Evolutionary conservation across 1,140 invertebrate species (phyloP), one percentile per base, ranked within the genome.

Genomic region (Heliothis subflexa): DNA sequence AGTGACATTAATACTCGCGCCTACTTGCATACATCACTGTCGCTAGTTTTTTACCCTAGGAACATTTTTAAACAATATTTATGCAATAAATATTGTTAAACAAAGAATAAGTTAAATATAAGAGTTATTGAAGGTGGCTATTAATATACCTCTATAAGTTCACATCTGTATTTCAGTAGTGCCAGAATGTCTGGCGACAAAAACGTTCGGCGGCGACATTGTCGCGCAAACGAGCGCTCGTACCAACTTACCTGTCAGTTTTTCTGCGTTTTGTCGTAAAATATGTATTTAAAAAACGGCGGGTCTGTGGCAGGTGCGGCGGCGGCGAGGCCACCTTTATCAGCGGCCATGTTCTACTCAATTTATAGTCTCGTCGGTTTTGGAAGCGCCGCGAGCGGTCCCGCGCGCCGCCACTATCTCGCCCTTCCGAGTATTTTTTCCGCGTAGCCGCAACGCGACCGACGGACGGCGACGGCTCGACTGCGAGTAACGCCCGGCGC

Each of bases 221-320:
- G 75, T 77, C 73, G 75, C 64, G 57, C 59, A 70, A 59, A 71
- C 68, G 68, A 71, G 55, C 54, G 52, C 55, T 49, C 74, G 77
- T 50, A 33, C 50, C 61, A 50, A 57, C 47, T 52, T 78, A 68
- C 83, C 81, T 81, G 86, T 85, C 83, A 83, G 81, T 88, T 89
- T 89, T 89, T 87, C 87, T 88, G 87, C 86, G 82, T 84, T 86
- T 86, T 77, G 84, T 82, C 81, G 84, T 88, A 88, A 86, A 88
- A 88, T 87, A 85, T 86, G 84, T 87, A 85, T 85, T 81, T 85
- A 88, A 88, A 87, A 85, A 83, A 81, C 71, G 75, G 49, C 68
- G 62, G 77, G 81, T 68, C 57, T 68, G 50, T 83, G 85, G 88
- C 88, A 89, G 88, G 88, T 89, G 88, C 87, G 85, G 81, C 80